phyloP scores from a whole-genome alignment of 2,113 vertebrate species.

The Sigmodon hispidus region DNA sequence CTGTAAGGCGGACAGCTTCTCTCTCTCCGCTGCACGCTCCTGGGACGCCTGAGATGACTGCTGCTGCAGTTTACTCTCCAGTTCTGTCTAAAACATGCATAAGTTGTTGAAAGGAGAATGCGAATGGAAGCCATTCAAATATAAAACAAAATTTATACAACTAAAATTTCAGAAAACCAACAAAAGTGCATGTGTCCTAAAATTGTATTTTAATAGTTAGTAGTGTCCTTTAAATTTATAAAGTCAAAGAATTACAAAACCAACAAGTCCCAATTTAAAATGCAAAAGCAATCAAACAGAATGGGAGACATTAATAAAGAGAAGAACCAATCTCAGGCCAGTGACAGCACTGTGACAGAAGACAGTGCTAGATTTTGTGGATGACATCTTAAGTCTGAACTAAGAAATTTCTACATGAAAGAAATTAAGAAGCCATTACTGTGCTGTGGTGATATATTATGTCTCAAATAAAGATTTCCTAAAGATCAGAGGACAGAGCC shows the following conservation, averaged over 20 bases:
- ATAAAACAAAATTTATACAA: background rate
- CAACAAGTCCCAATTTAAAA: slow-evolving; percentile 12
- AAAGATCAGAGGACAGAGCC: no score
- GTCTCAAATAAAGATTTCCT: no score
- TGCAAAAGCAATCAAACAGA: background rate
- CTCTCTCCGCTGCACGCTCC: slow-evolving; percentile 88
- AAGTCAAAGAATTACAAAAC: slow-evolving; percentile 46
- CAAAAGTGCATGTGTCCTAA: background rate
- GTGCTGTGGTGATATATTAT: no score
- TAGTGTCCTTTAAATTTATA: background rate
- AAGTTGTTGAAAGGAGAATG: slow-evolving; percentile 40
- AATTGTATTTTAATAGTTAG: background rate
- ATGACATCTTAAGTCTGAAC: slow-evolving; percentile 1
- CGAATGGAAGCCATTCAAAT: background rate
- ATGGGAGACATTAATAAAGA: background rate
- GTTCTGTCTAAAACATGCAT: slow-evolving; percentile 88
- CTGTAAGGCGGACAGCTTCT: slow-evolving; percentile 87
- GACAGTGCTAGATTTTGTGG: background rate
- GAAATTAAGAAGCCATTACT: slow-evolving; percentile 17
- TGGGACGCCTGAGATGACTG: slow-evolving; percentile 87
- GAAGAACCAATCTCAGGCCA: background rate
- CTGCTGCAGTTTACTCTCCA: slow-evolving; percentile 89
- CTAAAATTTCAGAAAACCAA: background rate
- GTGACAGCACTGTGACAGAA: background rate
- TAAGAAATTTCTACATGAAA: slow-evolving; percentile 29